A percentile compares a stretch with the other conserved stretches of the same genome.
Evolutionary conservation across 2,797 vertebrate genomes (phyloP).

Genomic region (Clarias fuscus): DNA sequence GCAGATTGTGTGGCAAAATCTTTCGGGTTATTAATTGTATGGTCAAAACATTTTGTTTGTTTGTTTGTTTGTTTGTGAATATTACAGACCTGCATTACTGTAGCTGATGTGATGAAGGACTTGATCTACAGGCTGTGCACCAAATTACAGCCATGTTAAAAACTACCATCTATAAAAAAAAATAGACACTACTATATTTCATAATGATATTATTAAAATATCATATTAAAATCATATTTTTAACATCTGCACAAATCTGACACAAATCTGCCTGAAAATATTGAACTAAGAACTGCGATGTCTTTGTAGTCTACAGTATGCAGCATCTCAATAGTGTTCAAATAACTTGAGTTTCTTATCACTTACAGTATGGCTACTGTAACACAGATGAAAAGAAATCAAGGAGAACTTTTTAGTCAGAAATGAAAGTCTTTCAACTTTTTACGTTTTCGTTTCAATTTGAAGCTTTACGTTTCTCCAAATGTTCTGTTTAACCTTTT

Average conservation of each 20-base stretch:
- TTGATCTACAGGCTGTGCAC: background rate
- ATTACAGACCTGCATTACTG: background rate
- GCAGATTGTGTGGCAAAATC: background rate
- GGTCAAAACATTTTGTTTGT: background rate
- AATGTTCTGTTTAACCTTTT: background rate
- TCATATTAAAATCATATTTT: background rate
- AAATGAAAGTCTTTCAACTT: background rate
- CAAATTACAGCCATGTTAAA: background rate
- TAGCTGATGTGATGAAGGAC: background rate
- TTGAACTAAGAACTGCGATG: background rate
- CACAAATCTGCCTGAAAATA: no score
- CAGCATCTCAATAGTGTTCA: no score
- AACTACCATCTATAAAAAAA: background rate
- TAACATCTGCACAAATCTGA: no score
- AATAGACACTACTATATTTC: background rate
- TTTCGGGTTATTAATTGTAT: background rate
- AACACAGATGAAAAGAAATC: background rate
- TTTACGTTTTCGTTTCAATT: background rate
- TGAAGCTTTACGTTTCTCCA: background rate
- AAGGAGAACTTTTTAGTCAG: background rate
- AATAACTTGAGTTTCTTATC: background rate
- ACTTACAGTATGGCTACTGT: background rate
- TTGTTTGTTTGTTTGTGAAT: background rate
- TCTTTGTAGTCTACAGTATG: background rate
- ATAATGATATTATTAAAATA: background rate